Percentiles rank a stretch among this genome's conserved stretches.
phyloP scores from a whole-genome alignment of 2,797 vertebrate genomes.

The Betta splendens region DNA sequence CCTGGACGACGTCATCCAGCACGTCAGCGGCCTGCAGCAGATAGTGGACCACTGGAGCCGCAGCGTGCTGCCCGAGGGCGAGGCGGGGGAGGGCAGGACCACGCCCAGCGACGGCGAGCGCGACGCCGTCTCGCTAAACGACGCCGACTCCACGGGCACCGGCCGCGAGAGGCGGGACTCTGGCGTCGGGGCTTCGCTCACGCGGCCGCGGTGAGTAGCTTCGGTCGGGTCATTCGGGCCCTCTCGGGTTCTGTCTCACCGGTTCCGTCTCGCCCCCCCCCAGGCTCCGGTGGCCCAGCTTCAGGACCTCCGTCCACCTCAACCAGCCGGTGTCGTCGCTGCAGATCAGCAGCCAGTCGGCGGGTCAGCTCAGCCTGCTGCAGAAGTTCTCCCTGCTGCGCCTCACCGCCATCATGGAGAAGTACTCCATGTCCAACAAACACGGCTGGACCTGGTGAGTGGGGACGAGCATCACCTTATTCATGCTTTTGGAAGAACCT shows the following conservation, averaged over 20 bases:
- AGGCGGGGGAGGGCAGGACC: slow-evolving; percentile 83
- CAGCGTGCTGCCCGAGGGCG: slow-evolving; percentile 81
- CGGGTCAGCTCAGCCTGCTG: slow-evolving; percentile 92
- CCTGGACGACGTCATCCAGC: slow-evolving; percentile 93
- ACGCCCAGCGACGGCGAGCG: slow-evolving; percentile 91
- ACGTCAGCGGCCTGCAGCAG: slow-evolving; percentile 92
- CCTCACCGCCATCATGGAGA: slow-evolving; percentile 98
- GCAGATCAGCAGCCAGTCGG: slow-evolving; percentile 93
- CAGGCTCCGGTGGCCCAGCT: slow-evolving; percentile 93
- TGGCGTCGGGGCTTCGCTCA: slow-evolving; percentile 95
- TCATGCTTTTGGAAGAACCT: no score
- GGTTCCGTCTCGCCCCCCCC: neutral
- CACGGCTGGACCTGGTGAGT: slow-evolving; percentile 97
- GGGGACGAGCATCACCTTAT: no score
- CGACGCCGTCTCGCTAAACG: slow-evolving; percentile 90
- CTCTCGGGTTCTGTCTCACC: neutral
- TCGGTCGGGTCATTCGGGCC: no score
- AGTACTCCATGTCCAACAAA: slow-evolving; percentile 95
- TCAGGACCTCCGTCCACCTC: slow-evolving; percentile 89
- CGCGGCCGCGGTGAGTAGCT: slow-evolving; percentile 89
- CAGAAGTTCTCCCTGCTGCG: slow-evolving; percentile 96
- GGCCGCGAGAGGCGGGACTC: slow-evolving; percentile 93
- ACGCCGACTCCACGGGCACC: slow-evolving; percentile 87
- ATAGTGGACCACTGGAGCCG: slow-evolving; percentile 95
- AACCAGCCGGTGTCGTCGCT: slow-evolving; percentile 84